Conservation (phyloP, 2,888 invertebrate genomes). For the Ophion costatus region DNA sequence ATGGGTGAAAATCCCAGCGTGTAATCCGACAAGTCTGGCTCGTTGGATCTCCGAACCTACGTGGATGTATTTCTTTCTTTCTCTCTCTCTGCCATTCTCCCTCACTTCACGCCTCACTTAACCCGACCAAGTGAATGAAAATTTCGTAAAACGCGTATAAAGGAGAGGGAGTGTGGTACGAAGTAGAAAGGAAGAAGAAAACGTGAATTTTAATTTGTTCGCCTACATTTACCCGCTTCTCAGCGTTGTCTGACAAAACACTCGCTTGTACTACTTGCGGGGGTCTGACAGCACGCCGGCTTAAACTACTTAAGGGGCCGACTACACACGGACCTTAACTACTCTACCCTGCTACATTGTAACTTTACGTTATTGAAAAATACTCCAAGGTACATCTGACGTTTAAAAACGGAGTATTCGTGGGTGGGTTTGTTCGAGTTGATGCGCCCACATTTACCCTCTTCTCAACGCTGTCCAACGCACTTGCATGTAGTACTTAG, state of each 20-base stretch:
- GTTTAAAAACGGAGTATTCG: too few relatives aligned
- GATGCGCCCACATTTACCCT: too few relatives aligned
- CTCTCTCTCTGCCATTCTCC: constrained; percentile 8
- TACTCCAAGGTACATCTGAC: too few relatives aligned
- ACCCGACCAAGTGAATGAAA: constrained; percentile 61
- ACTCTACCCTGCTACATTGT: neutral
- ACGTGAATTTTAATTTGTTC: neutral
- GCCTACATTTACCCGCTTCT: neutral
- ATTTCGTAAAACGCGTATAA: constrained; percentile 10
- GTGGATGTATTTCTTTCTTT: constrained; percentile 20
- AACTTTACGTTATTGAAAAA: too few relatives aligned
- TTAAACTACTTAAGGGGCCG: neutral
- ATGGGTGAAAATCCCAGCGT: constrained; percentile 56
- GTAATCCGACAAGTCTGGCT: constrained; percentile 62
- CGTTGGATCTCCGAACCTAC: constrained; percentile 45
- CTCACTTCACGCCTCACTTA: constrained; percentile 59
- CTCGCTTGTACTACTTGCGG: neutral
- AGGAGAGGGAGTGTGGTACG: neutral
- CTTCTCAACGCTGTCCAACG: too few relatives aligned
- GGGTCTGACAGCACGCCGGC: neutral
- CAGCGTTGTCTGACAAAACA: neutral
- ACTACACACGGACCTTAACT: neutral
- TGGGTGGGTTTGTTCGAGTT: too few relatives aligned
- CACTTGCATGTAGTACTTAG: too few relatives aligned
- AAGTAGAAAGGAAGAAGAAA: neutral